These are phyloP conservation scores for Drosophila pegasa DNA, from an alignment of 2,888 invertebrate genomes.

Conservation along the genomic window DNA sequence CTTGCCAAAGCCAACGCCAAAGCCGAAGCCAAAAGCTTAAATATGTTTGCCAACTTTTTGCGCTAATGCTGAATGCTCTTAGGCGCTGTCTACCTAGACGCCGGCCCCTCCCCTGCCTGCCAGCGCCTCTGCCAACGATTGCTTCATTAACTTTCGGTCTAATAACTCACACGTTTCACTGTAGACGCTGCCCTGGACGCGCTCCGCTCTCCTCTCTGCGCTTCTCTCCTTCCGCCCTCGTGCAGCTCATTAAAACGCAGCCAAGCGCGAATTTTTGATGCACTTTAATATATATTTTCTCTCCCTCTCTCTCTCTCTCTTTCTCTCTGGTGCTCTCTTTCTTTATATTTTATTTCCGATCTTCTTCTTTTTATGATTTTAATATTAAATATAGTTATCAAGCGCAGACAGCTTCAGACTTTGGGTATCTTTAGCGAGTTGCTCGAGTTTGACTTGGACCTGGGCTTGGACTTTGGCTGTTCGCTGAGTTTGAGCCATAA, in stretches of 20 bases:
- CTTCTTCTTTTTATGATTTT: slow-evolving; percentile 22
- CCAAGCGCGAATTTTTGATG: slow-evolving; percentile 41
- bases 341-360: slow-evolving; percentile 18
- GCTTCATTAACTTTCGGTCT: slow-evolving; percentile 48
- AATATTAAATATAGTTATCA: slow-evolving; percentile 24
- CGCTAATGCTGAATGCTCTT: slow-evolving; percentile 20
- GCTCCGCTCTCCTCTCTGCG: too few species aligned
- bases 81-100: slow-evolving; percentile 15
- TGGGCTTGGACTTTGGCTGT: background rate
- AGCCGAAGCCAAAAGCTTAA: slow-evolving; percentile 38
- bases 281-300: slow-evolving; percentile 12
- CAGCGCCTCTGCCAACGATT: slow-evolving; percentile 11
- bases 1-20: slow-evolving; percentile 19
- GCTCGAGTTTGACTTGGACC: background rate
- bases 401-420: slow-evolving; percentile 12
- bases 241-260: slow-evolving; percentile 50
- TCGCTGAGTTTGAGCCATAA: slow-evolving; percentile 45
- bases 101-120: too few species aligned
- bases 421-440: slow-evolving; percentile 7
- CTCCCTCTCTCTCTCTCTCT: background rate
- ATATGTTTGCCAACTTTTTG: slow-evolving; percentile 45
- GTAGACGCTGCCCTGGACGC: slow-evolving; percentile 13
- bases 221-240: background rate
- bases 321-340: background rate
- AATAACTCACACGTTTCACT: slow-evolving; percentile 45